Evolutionary conservation across 2,888 invertebrate species (phyloP).

Genomic region (Tenthredo scrophulariae): DNA sequence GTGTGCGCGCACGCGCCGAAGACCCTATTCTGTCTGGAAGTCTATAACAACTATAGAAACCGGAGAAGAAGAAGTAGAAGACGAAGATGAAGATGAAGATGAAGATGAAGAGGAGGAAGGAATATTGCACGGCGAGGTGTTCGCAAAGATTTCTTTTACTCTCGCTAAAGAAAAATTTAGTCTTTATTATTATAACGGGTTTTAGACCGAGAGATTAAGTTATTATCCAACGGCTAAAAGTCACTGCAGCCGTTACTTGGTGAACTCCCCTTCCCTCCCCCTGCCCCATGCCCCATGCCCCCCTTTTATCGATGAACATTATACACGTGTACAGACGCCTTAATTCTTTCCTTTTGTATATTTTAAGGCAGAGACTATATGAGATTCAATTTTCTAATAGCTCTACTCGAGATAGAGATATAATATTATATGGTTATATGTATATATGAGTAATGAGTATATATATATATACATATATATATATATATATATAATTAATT

Average conservation of each 20-base stretch:
- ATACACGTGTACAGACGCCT: constrained; percentile 23
- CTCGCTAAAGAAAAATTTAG: neutral
- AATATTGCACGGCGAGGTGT: neutral
- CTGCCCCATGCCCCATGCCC: neutral
- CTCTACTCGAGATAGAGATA: constrained; percentile 25
- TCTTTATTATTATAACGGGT: neutral
- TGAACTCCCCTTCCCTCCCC: neutral
- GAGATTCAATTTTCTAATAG: constrained; percentile 43
- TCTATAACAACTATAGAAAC: constrained; percentile 20
- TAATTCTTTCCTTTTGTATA: constrained; percentile 41
- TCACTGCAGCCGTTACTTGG: constrained; percentile 22
- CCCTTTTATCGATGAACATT: constrained; percentile 6
- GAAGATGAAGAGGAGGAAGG: neutral
- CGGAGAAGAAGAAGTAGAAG: constrained; percentile 12
- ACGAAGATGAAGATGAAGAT: neutral
- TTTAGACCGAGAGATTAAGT: neutral
- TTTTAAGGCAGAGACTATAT: constrained; percentile 49
- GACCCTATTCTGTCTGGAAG: neutral
- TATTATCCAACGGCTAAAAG: constrained; percentile 15
- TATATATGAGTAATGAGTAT: neutral
- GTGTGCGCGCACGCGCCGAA: constrained; percentile 57
- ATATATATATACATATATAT: neutral
- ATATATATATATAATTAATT: too few species aligned
- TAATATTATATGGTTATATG: constrained; percentile 21
- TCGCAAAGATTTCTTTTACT: neutral